Base-by-base conservation (phyloP, 2,888 invertebrate species). In the Cistogaster globosa region DNA sequence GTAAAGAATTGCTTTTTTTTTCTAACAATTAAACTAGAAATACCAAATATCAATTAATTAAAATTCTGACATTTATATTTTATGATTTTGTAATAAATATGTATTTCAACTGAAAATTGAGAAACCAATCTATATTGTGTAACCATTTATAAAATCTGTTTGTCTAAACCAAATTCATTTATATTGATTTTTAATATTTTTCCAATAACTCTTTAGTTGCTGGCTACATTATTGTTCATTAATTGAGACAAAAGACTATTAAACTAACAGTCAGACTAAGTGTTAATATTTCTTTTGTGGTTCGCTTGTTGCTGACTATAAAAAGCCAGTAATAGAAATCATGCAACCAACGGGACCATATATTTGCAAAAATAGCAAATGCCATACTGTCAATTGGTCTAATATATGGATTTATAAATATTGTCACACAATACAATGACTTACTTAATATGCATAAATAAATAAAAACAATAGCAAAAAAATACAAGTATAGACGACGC, bases 321-420 rank as follows among this genome's bases (percentile, higher is more conserved):
- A 57, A 72, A 57, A 72, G 26, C 36, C 32, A 3, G 32, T 60
- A 53, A 22, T 22, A 42, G 22, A 38, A 58, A 51, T 14, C 12
- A 42, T 12, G 12, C 42, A 42, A 42, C 12, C 42, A 42, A 63
- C 12, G 32, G 36, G 55, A 69, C 32, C 11, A 12, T 9, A 57
- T 45, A 57, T 75, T 57, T 78, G 55, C 55, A 18, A 74, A 68
- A 69, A 26, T 62, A 14, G 32, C 22, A 79, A 79, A 74, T 63
- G 79, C 20, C 62, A 63, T 26, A 20, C 68, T 74, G 74, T 65
- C 79, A 79, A 83, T 63, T 83, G 78, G 48, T 48, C 55, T 74
- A 74, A 83, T 57, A 38, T 69, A 83, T 75, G 69, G 58, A 79
- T 83, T 79, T 83, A 75, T 18, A 79, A 62, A 83, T 72, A 68